Evolutionary conservation across 2,113 vertebrate genomes (phyloP), one percentile per base, ranked within the genome.

Genomic region (Channa argus): DNA sequence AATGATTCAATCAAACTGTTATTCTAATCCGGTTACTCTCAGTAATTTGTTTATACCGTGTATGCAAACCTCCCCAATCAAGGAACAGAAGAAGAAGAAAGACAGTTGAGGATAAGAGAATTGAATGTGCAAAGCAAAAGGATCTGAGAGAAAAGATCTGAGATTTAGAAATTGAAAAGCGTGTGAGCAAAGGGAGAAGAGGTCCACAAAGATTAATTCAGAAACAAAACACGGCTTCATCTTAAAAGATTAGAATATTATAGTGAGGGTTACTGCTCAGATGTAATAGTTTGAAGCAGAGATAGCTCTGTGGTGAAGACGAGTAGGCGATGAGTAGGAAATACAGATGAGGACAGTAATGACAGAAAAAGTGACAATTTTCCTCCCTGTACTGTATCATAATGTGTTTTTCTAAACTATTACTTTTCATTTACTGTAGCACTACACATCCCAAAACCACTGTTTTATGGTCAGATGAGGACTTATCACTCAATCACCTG

Each of bases 61-160:
- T 54, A 24, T 55, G 44, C 49, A 83, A 84, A 69, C 45, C 36
- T 61, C 39, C 66, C 56, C 63, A 46, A 52, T 50, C 15, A 75
- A 33, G 53, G 45, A 53, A 50, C 14, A 59, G 6, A 43, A 53
- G 46, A 46, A 46, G 52, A 63, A 54, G 37, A 75, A 74, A 70
- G 62, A 59, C 33, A 54, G 49, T 5, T 36, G 56, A 75, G 65
- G 52, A 77, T 53, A 56, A 71, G 38, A 71, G 66, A 62, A 59
- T 0, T 3, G 15, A 50, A 53, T 66, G 64, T 13, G 6, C 56
- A 36, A 9, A 59, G 14, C 63, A 36, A 63, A 67, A 34, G 38
- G 44, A 78, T 86, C 68, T 68, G 56, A 54, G 61, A 72, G 63
- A 77, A 66, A 55, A 84, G 80, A 89, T 83, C 63, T 73, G 72